A percentile compares a stretch with the other conserved stretches of the same genome.
Evolutionary conservation across 2,113 vertebrate species (phyloP).

Genomic region (Neolamprologus toae): DNA sequence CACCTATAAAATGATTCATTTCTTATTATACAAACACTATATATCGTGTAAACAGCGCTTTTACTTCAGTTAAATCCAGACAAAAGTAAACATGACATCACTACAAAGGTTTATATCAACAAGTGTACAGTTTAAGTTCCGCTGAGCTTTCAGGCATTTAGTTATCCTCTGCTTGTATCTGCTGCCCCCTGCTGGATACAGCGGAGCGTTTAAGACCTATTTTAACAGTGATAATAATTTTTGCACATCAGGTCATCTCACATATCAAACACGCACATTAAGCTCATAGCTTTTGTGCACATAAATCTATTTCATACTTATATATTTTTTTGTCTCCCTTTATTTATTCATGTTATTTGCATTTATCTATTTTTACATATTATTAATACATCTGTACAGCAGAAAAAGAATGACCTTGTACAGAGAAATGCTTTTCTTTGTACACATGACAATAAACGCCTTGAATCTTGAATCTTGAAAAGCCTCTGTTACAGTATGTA

Average conservation of each 20-base stretch:
- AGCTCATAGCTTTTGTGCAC: background rate
- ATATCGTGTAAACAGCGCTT: background rate
- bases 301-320: background rate
- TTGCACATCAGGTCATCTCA: background rate
- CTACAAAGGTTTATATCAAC: background rate
- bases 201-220: background rate
- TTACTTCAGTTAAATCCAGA: background rate
- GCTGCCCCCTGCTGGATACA: slow-evolving; percentile 34
- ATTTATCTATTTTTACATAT: background rate
- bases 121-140: background rate
- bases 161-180: background rate
- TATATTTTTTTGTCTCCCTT: background rate
- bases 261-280: background rate
- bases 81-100: background rate
- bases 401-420: background rate
- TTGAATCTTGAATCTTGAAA: background rate
- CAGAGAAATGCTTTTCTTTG: background rate
- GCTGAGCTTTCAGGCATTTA: background rate
- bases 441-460: background rate
- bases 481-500: fast-evolving
- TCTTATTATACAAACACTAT: background rate
- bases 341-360: background rate
- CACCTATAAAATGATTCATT: fast-evolving
- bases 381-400: background rate
- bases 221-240: background rate